These are phyloP conservation scores for Coccyzus lansbergi DNA, from an alignment of 2,797 vertebrate species.

Conservation along the genomic window DNA sequence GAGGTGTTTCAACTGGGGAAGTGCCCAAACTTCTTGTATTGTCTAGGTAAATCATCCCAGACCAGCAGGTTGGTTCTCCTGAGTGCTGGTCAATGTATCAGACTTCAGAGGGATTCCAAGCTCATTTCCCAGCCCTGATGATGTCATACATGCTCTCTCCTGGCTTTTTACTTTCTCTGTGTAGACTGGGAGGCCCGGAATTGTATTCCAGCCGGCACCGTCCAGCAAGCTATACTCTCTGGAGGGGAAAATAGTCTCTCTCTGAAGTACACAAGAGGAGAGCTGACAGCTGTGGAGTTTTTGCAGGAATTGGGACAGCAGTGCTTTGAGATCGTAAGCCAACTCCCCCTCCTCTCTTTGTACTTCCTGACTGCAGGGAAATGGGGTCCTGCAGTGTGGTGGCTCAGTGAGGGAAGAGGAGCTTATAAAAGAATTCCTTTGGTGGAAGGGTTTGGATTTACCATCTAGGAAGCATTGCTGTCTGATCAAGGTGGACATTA, in stretches of 20 bases:
- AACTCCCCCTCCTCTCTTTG: neutral
- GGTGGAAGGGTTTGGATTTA: neutral
- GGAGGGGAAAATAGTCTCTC: constrained; percentile 74
- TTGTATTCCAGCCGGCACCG: constrained; percentile 75
- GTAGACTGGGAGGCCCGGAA: constrained; percentile 81
- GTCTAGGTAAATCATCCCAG: neutral
- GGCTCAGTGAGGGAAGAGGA: neutral
- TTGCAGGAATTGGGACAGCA: constrained; percentile 74
- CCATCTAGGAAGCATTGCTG: neutral
- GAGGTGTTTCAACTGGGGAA: neutral
- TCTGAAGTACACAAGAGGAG: constrained; percentile 79
- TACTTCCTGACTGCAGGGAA: neutral
- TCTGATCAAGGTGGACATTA: neutral
- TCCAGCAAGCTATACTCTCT: constrained; percentile 67
- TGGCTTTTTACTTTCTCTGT: neutral
- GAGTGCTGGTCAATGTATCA: rapidly evolving
- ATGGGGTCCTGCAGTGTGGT: neutral
- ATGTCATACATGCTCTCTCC: neutral
- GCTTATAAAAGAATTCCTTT: neutral
- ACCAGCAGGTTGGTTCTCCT: rapidly evolving
- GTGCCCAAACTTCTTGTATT: neutral
- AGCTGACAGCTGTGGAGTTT: constrained; percentile 76
- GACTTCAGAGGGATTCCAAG: neutral
- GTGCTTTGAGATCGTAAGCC: constrained; percentile 81
- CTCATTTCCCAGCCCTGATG: neutral